Evolutionary conservation across 2,888 invertebrate species (phyloP).

Genomic region (Anagyrus pseudococci): DNA sequence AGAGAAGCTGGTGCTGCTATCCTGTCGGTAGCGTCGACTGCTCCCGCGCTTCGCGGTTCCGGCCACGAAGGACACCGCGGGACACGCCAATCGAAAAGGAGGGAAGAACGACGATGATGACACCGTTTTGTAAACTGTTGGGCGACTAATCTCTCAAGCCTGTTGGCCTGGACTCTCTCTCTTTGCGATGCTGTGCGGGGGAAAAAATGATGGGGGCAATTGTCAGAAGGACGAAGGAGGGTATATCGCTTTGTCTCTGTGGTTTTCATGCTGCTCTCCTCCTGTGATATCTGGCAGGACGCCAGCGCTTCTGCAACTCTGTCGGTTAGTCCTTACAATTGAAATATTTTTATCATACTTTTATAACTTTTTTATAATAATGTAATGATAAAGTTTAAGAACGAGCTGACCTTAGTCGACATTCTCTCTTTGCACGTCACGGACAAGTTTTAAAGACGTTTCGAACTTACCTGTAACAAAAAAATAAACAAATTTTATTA

Average conservation of each 20-base stretch:
- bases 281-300: too few species aligned
- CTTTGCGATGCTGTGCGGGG: too few species aligned
- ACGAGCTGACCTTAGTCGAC: conserved; percentile 22
- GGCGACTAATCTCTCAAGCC: too few species aligned
- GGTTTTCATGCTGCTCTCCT: too few species aligned
- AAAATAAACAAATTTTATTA: conserved; percentile 3
- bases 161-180: too few species aligned
- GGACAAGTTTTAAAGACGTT: not conserved
- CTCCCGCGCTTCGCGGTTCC: not conserved
- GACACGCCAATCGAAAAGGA: conserved; percentile 8
- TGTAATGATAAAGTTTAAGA: conserved; percentile 10
- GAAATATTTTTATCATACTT: too few species aligned
- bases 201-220: too few species aligned
- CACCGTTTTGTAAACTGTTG: too few species aligned
- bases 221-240: too few species aligned
- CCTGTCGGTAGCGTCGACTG: not conserved
- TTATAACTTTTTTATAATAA: not conserved
- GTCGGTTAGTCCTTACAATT: too few species aligned
- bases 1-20: not conserved
- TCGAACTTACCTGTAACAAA: conserved; percentile 33
- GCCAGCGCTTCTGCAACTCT: too few species aligned
- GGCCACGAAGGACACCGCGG: conserved; percentile 18
- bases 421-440: not conserved
- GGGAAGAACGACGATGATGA: conserved; percentile 38
- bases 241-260: too few species aligned